Evolutionary conservation across 2,113 vertebrate species (phyloP).

Genomic region (Dinomys branickii): DNA sequence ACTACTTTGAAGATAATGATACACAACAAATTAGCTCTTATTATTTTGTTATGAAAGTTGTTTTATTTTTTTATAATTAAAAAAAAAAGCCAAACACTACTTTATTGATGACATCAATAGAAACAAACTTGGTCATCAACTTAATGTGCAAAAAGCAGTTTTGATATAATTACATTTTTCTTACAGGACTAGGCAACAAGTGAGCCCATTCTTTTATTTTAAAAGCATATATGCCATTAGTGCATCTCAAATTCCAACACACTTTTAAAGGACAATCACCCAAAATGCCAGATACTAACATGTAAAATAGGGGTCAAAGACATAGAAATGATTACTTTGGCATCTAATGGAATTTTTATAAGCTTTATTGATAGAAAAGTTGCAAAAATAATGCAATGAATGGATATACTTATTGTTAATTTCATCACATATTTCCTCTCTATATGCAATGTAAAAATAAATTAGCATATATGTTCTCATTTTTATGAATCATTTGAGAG

Average conservation of each 20-base stretch:
- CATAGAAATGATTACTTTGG: not conserved
- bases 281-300: not conserved
- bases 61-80: not conserved
- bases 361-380: slow-evolving; percentile 25
- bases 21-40: not conserved
- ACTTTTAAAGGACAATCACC: not conserved
- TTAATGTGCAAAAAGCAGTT: not conserved
- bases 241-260: not conserved
- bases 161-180: not conserved
- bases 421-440: not conserved
- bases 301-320: not conserved
- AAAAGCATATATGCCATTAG: not conserved
- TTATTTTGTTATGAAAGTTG: not conserved
- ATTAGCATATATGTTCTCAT: not conserved
- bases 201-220: not conserved
- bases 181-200: not conserved
- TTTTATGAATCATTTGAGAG: slow-evolving; percentile 50
- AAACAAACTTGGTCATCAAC: slow-evolving; percentile 12
- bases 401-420: not conserved
- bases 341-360: not conserved
- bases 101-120: not conserved
- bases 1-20: not conserved
- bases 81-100: not conserved
- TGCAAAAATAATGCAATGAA: slow-evolving; percentile 13
- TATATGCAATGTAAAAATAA: not conserved